Evolutionary conservation across 1,140 invertebrate species (phyloP).

Genomic region (Hirudo medicinalis): DNA sequence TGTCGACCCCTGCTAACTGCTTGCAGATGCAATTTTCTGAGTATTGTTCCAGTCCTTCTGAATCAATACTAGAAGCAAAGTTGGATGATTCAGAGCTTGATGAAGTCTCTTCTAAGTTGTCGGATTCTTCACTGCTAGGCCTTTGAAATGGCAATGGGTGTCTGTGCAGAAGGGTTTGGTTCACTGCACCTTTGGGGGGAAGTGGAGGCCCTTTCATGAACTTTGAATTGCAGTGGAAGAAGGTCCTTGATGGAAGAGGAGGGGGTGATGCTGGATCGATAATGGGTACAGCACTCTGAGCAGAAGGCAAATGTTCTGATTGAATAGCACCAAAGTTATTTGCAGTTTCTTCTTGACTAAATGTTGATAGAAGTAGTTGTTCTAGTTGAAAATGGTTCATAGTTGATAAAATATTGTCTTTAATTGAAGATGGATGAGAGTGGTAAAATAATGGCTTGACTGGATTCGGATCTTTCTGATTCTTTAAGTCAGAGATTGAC

Average conservation of each 20-base stretch:
- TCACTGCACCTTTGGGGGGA: background rate
- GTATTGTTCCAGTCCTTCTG: background rate
- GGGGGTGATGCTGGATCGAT: too few species aligned
- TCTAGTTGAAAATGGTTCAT: too few species aligned
- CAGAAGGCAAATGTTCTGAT: too few species aligned
- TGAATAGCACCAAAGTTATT: too few species aligned
- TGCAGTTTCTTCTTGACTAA: too few species aligned
- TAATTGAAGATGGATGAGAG: too few species aligned
- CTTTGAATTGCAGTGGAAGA: background rate
- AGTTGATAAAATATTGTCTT: too few species aligned
- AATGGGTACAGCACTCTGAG: too few species aligned
- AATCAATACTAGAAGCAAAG: background rate
- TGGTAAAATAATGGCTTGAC: too few species aligned
- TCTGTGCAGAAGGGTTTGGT: background rate
- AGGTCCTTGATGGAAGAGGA: too few species aligned
- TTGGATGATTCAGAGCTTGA: slow-evolving; percentile 1
- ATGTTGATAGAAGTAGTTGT: too few species aligned
- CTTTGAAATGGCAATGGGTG: background rate
- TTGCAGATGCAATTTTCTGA: slow-evolving; percentile 4
- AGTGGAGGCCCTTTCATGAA: background rate
- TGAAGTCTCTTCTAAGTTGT: background rate
- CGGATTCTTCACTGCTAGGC: background rate
- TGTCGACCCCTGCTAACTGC: background rate
- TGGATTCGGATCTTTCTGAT: too few species aligned
- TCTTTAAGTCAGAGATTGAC: background rate